Conservation (phyloP, 2,113 vertebrate species). For the Carassius auratus region DNA sequence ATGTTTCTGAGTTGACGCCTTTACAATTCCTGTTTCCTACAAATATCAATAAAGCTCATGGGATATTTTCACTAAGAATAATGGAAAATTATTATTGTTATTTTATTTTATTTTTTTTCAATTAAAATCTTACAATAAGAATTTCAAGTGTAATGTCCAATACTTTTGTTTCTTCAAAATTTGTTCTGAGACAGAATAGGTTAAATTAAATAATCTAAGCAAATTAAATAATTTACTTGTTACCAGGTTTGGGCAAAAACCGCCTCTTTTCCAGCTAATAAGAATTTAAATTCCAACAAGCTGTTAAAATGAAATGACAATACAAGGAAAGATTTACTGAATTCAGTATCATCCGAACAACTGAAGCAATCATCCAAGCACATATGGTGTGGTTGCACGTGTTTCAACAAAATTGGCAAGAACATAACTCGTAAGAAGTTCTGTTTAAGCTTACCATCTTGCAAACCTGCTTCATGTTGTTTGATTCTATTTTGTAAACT, state of each 20-base stretch:
- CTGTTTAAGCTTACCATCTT: neutral
- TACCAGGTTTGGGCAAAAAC: neutral
- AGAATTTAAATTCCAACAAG: neutral
- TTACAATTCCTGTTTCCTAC: slow-evolving; percentile 85
- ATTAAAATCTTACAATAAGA: slow-evolving; percentile 78
- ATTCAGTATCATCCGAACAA: neutral
- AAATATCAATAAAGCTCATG: neutral
- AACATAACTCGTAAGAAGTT: neutral
- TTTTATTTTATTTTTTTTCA: too few relatives aligned
- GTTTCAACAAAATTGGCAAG: neutral
- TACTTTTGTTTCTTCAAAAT: slow-evolving; percentile 78
- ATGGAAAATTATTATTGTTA: too few relatives aligned
- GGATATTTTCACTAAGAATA: too few relatives aligned
- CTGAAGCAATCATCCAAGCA: neutral
- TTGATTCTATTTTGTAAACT: neutral
- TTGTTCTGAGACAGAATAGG: slow-evolving; percentile 74
- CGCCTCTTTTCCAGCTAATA: neutral
- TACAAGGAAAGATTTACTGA: neutral
- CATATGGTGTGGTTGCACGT: neutral
- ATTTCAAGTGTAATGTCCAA: slow-evolving; percentile 83
- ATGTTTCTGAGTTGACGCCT: slow-evolving; percentile 79
- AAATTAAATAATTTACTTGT: neutral
- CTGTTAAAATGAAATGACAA: neutral
- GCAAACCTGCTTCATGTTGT: neutral
- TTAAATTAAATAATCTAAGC: neutral